Conservation (phyloP, 2,113 vertebrate species). For the Onychorhynchus coronatus region DNA sequence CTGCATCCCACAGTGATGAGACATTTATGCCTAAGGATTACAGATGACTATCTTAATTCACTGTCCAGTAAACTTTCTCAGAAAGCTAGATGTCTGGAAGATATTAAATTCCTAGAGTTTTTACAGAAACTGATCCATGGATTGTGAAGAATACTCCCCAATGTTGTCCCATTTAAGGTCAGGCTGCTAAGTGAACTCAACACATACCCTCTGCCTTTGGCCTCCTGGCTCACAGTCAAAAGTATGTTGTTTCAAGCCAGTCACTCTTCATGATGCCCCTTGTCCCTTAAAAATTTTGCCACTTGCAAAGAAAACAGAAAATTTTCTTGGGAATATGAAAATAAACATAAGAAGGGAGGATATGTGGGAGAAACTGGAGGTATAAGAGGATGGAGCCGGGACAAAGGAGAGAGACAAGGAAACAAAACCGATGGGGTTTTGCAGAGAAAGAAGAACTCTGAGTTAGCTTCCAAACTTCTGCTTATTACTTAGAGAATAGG, state of each 20-base stretch:
- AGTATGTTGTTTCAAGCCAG: neutral
- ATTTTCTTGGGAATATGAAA: neutral
- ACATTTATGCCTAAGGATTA: neutral
- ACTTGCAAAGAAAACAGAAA: neutral
- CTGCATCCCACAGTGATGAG: neutral
- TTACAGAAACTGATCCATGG: neutral
- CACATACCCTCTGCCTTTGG: neutral
- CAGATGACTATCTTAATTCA: neutral
- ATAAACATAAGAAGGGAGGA: neutral
- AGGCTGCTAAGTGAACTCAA: neutral
- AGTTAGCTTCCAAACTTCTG: neutral
- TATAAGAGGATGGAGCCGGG: neutral
- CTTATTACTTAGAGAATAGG: neutral
- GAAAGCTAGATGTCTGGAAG: neutral
- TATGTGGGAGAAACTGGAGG: neutral
- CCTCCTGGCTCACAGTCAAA: neutral
- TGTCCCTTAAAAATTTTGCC: neutral
- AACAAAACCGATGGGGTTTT: neutral
- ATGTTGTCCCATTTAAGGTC: neutral
- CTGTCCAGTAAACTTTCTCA: neutral
- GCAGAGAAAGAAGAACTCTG: neutral
- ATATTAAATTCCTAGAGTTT: neutral
- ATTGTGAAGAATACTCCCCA: neutral
- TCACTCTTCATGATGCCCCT: neutral
- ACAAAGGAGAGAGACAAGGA: neutral